A percentile compares a stretch with the other conserved stretches of the same genome.
Evolutionary conservation across 2,113 vertebrate species (phyloP).

Genomic region (Taxidea taxus): DNA sequence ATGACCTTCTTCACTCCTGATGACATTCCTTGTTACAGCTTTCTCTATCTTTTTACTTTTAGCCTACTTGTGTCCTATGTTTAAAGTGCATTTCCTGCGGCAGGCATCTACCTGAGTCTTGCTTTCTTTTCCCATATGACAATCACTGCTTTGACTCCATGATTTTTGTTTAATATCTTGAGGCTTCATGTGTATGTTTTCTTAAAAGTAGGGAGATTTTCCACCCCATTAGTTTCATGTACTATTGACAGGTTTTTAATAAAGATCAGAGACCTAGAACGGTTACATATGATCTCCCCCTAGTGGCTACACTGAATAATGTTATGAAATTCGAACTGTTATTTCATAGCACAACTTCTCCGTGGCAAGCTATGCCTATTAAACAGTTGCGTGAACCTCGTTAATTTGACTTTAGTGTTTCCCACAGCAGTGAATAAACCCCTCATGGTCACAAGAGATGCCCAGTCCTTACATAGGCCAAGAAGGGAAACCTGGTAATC

Average conservation of each 20-base stretch:
- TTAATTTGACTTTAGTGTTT: neutral
- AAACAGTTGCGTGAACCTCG: neutral
- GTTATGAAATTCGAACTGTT: neutral
- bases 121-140: neutral
- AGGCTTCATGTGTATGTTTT: neutral
- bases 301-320: conserved; percentile 50
- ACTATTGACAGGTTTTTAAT: neutral
- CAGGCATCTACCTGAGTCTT: neutral
- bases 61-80: neutral
- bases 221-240: neutral
- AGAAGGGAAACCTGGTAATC: neutral
- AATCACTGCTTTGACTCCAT: neutral
- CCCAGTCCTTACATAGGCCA: neutral
- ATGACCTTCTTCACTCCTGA: neutral
- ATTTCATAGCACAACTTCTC: neutral
- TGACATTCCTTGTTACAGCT: neutral
- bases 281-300: conserved; percentile 35
- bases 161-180: neutral
- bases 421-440: neutral
- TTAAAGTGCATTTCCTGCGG: neutral
- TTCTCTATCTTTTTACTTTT: neutral
- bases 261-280: neutral
- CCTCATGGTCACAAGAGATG: neutral
- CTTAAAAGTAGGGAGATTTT: neutral
- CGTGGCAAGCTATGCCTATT: neutral